phyloP scores from a whole-genome alignment of 2,113 vertebrate genomes.

The Microcebus tavaratra region DNA sequence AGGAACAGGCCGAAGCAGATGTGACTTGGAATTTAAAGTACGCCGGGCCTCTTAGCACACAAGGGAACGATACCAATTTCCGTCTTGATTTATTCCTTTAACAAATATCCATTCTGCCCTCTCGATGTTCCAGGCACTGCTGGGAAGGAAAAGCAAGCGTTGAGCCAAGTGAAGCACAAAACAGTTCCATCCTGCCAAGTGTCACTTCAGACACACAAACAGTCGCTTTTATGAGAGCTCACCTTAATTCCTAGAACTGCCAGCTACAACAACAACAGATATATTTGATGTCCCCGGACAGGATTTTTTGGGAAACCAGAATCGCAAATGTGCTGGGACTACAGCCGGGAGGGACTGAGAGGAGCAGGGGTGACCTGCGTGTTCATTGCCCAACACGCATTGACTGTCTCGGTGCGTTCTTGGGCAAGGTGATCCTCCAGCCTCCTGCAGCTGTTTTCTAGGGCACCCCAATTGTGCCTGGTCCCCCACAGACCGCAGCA shows the following conservation, averaged over 20 bases:
- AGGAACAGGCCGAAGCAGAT: background rate
- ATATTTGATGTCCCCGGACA: background rate
- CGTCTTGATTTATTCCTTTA: slow-evolving; percentile 47
- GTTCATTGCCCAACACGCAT: background rate
- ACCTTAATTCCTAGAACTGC: background rate
- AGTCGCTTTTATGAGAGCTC: background rate
- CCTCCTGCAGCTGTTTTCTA: background rate
- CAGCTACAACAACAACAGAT: background rate
- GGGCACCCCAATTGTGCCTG: background rate
- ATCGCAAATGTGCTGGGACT: background rate
- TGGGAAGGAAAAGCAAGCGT: background rate
- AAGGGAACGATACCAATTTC: background rate
- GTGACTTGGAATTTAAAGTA: background rate
- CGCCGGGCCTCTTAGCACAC: slow-evolving; percentile 6
- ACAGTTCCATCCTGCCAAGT: background rate
- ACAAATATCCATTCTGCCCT: background rate
- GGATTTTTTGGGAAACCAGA: background rate
- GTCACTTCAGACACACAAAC: background rate
- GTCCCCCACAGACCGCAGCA: background rate
- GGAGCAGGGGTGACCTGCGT: background rate
- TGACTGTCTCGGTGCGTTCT: background rate
- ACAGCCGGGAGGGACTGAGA: background rate
- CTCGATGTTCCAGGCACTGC: background rate
- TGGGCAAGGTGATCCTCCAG: background rate
- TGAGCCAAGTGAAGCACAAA: slow-evolving; percentile 17